Evolutionary conservation across 2,888 invertebrate species (phyloP).

Genomic region (Aphrophora alni): DNA sequence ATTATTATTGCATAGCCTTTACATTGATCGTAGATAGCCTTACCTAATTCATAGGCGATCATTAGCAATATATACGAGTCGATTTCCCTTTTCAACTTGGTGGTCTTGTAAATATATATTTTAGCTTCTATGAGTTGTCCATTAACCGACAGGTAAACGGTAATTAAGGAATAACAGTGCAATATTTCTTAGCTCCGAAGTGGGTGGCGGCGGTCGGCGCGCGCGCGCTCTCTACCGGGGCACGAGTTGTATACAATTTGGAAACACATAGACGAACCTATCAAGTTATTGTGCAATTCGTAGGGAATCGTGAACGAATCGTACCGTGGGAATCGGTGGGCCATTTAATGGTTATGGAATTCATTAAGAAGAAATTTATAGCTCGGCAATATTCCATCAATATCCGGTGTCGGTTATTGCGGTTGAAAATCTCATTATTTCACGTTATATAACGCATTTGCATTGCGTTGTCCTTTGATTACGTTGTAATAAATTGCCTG

Average conservation of each 20-base stretch:
- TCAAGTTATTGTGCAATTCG: background rate
- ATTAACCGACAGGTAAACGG: background rate
- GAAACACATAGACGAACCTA: background rate
- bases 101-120: conserved; percentile 9
- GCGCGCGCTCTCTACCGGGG: background rate
- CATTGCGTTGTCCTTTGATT: background rate
- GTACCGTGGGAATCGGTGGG: background rate
- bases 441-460: background rate
- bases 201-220: background rate
- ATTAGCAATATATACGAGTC: background rate
- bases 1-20: background rate
- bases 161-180: background rate
- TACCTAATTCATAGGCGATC: background rate
- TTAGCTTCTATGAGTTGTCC: conserved; percentile 2
- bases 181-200: background rate
- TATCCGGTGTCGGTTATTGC: background rate
- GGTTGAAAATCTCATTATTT: background rate
- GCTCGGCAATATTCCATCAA: background rate
- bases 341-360: background rate
- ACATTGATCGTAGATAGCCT: background rate
- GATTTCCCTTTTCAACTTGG: background rate
- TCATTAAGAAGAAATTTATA: background rate
- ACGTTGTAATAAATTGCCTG: too few species aligned
- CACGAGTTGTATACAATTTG: background rate
- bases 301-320: background rate